phyloP scores from a whole-genome alignment of 2,888 invertebrate genomes.

The Agrenia bidenticulata region DNA sequence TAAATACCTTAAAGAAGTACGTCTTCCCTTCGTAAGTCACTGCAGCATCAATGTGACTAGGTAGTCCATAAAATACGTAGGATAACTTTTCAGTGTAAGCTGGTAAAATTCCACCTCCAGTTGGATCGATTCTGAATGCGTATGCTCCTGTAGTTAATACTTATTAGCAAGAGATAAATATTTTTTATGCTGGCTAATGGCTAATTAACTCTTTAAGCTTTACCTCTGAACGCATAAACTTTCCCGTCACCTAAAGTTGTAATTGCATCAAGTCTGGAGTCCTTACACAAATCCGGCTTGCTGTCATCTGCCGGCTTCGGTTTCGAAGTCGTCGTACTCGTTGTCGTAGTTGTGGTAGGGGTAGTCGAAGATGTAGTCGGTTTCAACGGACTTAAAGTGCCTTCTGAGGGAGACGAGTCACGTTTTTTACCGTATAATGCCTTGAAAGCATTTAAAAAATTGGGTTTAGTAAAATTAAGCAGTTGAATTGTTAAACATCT shows the following conservation, averaged over 20 bases:
- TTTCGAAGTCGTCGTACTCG: constrained; percentile 3
- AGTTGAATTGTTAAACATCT: too few relatives aligned
- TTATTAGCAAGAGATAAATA: neutral
- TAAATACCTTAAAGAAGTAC: constrained; percentile 36
- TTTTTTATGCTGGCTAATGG: neutral
- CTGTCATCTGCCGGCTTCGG: constrained; percentile 16
- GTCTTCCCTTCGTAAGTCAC: constrained; percentile 33
- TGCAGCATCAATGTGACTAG: constrained; percentile 31
- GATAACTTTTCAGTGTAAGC: constrained; percentile 29
- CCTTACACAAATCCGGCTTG: constrained; percentile 34
- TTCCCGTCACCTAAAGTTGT: constrained; percentile 35
- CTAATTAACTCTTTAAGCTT: constrained; percentile 3
- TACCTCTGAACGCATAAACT: constrained; percentile 42
- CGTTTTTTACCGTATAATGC: constrained; percentile 29
- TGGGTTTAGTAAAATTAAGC: too few relatives aligned
- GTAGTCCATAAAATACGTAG: constrained; percentile 36
- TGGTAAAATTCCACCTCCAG: constrained; percentile 28
- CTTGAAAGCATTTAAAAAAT: constrained; percentile 20
- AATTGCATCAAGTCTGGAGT: constrained; percentile 40
- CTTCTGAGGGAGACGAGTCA: neutral
- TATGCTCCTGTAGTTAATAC: constrained; percentile 36
- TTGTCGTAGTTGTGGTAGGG: constrained; percentile 9
- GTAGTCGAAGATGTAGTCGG: constrained; percentile 23
- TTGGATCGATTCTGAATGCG: constrained; percentile 34
- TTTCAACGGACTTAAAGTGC: constrained; percentile 18